phyloP scores from a whole-genome alignment of 2,888 invertebrate genomes.

The Caenorhabditis macrosperma region DNA sequence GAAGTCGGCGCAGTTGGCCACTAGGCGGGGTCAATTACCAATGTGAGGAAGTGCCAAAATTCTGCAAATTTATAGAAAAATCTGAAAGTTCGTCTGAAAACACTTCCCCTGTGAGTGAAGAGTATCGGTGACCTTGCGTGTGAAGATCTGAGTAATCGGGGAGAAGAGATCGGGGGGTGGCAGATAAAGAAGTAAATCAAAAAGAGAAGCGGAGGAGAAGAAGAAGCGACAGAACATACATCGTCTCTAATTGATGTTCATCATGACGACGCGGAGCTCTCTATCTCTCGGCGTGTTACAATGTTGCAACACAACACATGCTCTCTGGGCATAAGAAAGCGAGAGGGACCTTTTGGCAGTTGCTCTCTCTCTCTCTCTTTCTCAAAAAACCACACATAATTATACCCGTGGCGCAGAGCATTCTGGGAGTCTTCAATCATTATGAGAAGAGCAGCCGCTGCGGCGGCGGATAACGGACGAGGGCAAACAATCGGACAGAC shows the following conservation, averaged over 20 bases:
- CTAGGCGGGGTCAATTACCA: no score
- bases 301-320: conserved; percentile 57
- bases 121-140: conserved; percentile 19
- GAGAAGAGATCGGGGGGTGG: background rate
- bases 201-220: conserved; percentile 5
- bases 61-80: no score
- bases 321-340: background rate
- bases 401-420: conserved; percentile 19
- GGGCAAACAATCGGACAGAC: background rate
- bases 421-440: conserved; percentile 32
- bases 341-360: conserved; percentile 19
- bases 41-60: no score
- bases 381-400: conserved; percentile 50
- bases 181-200: conserved; percentile 32
- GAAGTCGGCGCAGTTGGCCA: no score
- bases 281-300: conserved; percentile 32
- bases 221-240: conserved; percentile 18
- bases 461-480: background rate
- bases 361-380: conserved; percentile 10
- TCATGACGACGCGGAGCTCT: conserved; percentile 19
- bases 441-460: conserved; percentile 2
- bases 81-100: no score
- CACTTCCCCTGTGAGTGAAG: background rate
- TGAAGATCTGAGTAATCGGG: background rate
- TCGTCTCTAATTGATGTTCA: conserved; percentile 53